Evolutionary conservation across 2,888 invertebrate genomes (phyloP), one percentile per base, ranked within the genome.

Genomic region (Tortrix viridana): DNA sequence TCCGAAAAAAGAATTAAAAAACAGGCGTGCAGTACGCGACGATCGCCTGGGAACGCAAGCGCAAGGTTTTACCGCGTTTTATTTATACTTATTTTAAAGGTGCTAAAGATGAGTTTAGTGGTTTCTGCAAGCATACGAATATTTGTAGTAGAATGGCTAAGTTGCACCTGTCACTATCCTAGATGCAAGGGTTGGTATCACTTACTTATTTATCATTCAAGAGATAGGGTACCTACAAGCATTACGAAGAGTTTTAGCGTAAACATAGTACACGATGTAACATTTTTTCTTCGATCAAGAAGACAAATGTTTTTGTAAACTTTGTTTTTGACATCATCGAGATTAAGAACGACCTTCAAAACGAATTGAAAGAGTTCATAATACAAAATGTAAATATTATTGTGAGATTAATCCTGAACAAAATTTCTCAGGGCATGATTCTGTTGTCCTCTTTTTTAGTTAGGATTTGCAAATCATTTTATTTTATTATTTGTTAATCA

Each of bases 31-130:
- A 72, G 84, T 86, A 84, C 82, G 80, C 82, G 80, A 81, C 83
- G 80, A 86, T 83, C 76, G 85, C 89, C 84, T 90, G 90, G 89
- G 90, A 90, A 90, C 75, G 76, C 76, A 80, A 76, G 81, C 77
- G 79, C 81, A 82, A 80, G 78, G 71, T 80, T 82, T 77, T 74
- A 74, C 66, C 71, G 69, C 69, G 54, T 53, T 73, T 72, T 65
- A 69, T 71, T 69, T 77, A 72, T 69, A 79, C 85, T 78, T 77
- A 88, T 80, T 75, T 60, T 65, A 71, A 64, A 74, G 60, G 76
- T 52, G 54, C 54, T 84, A 87, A 77, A 75, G 79, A 66, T 68
- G 68, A 77, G 74, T 83, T 84, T 81, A 64, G 68, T 71, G 53
- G 66, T 60, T 61, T 66, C 66, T 61, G 68, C 68, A 65, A 67